Evolutionary conservation across 2,113 vertebrate genomes (phyloP).

Genomic region (Harpagus bidentatus): DNA sequence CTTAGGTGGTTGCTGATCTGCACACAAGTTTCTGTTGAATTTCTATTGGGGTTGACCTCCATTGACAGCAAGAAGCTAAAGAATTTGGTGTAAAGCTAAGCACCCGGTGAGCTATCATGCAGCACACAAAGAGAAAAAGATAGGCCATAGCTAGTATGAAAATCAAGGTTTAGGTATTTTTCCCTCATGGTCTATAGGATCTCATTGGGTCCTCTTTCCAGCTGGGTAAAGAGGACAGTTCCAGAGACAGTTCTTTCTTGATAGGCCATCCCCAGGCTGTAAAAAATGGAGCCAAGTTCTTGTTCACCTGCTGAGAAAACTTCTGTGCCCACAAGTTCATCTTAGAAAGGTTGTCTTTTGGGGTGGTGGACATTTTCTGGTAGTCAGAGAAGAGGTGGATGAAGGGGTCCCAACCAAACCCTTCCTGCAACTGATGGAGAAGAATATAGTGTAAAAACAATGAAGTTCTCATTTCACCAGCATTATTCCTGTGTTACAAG

Average conservation of each 20-base stretch:
- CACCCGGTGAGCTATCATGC: neutral
- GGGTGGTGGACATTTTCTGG: conserved; percentile 56
- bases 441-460: neutral
- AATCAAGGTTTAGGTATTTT: conserved; percentile 19
- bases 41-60: neutral
- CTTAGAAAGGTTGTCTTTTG: conserved; percentile 66
- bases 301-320: conserved; percentile 76
- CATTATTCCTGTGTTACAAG: neutral
- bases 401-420: conserved; percentile 78
- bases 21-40: neutral
- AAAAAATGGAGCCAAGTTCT: conserved; percentile 77
- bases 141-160: neutral
- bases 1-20: neutral
- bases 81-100: neutral
- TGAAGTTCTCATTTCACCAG: neutral
- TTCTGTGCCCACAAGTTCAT: conserved; percentile 78
- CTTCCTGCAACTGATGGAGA: conserved; percentile 73
- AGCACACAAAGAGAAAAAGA: neutral
- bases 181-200: conserved; percentile 45
- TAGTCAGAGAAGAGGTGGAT: conserved; percentile 73
- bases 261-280: conserved; percentile 78
- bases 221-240: conserved; percentile 66
- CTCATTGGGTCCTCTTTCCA: conserved; percentile 79
- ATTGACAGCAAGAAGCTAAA: neutral
- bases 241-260: conserved; percentile 64